phyloP scores from a whole-genome alignment of 2,113 vertebrate species.

The Sander vitreus region DNA sequence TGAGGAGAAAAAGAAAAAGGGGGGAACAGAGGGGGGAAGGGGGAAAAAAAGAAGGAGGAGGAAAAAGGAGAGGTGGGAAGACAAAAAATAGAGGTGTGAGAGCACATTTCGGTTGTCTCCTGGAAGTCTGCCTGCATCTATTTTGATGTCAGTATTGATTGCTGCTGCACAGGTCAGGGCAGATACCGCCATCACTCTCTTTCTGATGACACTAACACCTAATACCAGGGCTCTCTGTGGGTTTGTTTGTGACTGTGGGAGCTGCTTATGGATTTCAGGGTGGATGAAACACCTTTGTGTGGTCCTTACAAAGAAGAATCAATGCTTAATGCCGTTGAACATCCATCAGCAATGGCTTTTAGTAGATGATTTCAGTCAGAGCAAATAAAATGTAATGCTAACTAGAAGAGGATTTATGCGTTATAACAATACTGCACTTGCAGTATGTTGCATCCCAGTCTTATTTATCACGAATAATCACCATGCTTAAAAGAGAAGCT shows the following conservation, averaged over 20 bases:
- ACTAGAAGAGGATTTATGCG: background rate
- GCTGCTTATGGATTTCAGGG: conserved; percentile 50
- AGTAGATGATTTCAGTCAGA: background rate
- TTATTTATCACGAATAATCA: background rate
- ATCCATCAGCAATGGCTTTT: background rate
- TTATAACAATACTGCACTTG: background rate
- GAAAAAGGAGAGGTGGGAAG: background rate
- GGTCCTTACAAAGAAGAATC: conserved; percentile 19
- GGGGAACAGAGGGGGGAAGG: background rate
- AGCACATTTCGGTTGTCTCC: conserved; percentile 15
- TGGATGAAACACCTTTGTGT: conserved; percentile 11
- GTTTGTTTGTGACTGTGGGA: conserved; percentile 32
- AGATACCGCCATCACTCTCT: conserved; percentile 54
- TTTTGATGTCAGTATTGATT: conserved; percentile 69
- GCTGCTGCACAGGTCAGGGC: conserved; percentile 56
- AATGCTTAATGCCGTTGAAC: conserved; percentile 6
- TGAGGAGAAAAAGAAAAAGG: background rate
- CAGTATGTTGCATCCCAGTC: no score
- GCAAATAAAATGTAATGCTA: background rate
- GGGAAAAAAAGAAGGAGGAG: background rate
- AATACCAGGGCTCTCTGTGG: conserved; percentile 30
- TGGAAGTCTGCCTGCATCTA: conserved; percentile 52
- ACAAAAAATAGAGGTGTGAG: conserved; percentile 33
- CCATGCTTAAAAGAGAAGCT: background rate
- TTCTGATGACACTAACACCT: conserved; percentile 51